phyloP scores from a whole-genome alignment of 1,140 invertebrate genomes.

The Atta texana region DNA sequence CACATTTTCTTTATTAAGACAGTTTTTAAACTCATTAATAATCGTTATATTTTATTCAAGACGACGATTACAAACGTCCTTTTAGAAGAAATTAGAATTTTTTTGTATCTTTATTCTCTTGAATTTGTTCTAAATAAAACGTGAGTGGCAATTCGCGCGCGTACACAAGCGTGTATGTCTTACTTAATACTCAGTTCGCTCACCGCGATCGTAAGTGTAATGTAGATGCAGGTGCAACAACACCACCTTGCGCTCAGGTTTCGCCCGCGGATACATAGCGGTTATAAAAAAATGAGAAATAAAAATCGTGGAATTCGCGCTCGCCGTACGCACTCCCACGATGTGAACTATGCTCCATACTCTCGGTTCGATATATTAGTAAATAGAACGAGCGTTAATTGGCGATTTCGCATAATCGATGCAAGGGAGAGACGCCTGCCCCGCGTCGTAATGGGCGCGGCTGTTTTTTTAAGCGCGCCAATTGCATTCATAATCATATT shows the following conservation, averaged over 20 bases:
- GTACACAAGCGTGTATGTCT: slow-evolving; percentile 33
- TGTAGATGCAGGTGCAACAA: slow-evolving; percentile 64
- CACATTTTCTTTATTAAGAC: background rate
- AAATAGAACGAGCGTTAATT: slow-evolving; percentile 48
- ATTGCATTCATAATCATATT: slow-evolving; percentile 27
- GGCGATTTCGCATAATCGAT: slow-evolving; percentile 14
- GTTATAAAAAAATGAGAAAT: background rate
- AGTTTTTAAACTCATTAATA: background rate
- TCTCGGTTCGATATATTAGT: slow-evolving; percentile 52
- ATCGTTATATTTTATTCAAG: background rate
- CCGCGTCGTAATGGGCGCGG: slow-evolving; percentile 42
- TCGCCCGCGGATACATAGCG: slow-evolving; percentile 41
- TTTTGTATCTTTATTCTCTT: background rate
- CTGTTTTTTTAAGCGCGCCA: slow-evolving; percentile 37
- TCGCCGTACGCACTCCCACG: slow-evolving; percentile 64
- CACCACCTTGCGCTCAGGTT: slow-evolving; percentile 34
- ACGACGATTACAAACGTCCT: background rate
- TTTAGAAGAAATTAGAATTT: background rate
- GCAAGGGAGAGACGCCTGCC: background rate
- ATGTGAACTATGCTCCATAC: slow-evolving; percentile 24
- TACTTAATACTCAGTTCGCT: slow-evolving; percentile 49
- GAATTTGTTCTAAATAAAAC: background rate
- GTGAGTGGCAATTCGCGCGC: background rate
- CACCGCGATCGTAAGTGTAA: slow-evolving; percentile 45
- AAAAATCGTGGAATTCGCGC: slow-evolving; percentile 64